Conservation (phyloP, 1,140 invertebrate species). For the Bombus waltoni region DNA sequence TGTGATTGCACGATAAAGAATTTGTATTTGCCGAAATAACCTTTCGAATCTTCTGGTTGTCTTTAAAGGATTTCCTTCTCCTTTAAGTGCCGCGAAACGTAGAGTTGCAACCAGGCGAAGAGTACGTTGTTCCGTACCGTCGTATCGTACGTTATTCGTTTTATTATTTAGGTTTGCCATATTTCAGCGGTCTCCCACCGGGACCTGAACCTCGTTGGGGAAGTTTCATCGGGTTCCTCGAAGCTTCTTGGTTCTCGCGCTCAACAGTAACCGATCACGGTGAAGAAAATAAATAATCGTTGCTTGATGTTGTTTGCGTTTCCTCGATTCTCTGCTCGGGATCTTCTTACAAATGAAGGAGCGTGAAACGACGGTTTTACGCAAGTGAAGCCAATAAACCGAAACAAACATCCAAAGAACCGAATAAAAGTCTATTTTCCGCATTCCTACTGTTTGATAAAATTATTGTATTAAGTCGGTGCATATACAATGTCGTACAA, state of each 20-base stretch:
- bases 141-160: not conserved
- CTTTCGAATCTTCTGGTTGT: constrained; percentile 22
- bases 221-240: not conserved
- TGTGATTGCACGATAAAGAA: constrained; percentile 7
- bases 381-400: not conserved
- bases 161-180: constrained; percentile 4
- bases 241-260: not conserved
- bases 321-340: not conserved
- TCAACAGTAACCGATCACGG: not conserved
- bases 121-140: not conserved
- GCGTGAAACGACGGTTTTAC: not conserved
- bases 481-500: too few species aligned
- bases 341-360: not conserved
- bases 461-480: too few species aligned
- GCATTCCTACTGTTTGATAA: not conserved
- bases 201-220: not conserved
- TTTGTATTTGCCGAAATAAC: not conserved
- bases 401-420: not conserved
- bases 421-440: not conserved
- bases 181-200: not conserved
- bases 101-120: not conserved
- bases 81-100: not conserved
- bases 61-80: not conserved
- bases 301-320: not conserved
- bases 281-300: constrained; percentile 19